Evolutionary conservation across 2,113 vertebrate species (phyloP), one percentile per base, ranked within the genome.

Genomic region (Xenus cinereus): DNA sequence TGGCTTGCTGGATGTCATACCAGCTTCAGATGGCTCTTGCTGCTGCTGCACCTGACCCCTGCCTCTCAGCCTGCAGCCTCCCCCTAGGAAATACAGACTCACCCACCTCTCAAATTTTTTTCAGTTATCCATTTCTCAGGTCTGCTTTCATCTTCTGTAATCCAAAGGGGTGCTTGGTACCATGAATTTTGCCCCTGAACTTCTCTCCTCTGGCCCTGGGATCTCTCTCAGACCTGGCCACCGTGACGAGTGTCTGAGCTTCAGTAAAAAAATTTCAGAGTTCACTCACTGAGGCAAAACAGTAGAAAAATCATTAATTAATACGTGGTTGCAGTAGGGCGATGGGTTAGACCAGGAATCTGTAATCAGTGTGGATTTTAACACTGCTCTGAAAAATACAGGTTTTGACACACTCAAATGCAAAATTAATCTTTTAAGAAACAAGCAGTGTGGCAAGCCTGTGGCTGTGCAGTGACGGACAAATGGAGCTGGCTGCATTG

Each of bases 1-100:
- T 0, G 2, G 32, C 56, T 43, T 84, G 32, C 27, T 1, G 0
- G 8, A 7, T 72, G 17, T 37, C 35, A 33, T 2, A 1, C 11
- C 15, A 12, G 17, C 50, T 63, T 71, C 56, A 59, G 21, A 16
- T 22, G 8, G 30, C 8, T 51, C 71, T 69, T 54, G 19, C 51
- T 78, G 60, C 39, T 60, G 45, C 26, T 92, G n/a, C 35, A 15
- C 30, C 22, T 1, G 0, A 67, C 11, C 15, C n/a, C 8, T 23
- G 5, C 74, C 26, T 74, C 9, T 53, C 24, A 64, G 33, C 7
- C 32, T 23, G 59, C 27, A 62, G 7, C 13, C 19, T 62, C 21
- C 35, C 45, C 20, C 6, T 4, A n/a, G 46, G 54, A 79, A 84
- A 39, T 54, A 35, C 1, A 8, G 20, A 23, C 37, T 76, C 39